Base-by-base conservation (phyloP, 2,113 vertebrate species). In the Heliornis fulica region DNA sequence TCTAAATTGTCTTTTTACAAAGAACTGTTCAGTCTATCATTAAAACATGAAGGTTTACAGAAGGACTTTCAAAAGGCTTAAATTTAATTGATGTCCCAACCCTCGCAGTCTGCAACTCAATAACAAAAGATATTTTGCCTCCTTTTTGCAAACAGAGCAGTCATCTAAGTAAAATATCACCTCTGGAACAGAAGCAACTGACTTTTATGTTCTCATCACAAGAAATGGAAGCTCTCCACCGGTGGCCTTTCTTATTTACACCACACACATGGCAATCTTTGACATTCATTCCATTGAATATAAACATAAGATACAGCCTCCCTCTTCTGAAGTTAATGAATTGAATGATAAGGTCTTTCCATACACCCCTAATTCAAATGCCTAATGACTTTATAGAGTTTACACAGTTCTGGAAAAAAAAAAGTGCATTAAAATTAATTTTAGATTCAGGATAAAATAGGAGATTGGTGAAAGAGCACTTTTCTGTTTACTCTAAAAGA, bases 181-280 rank as follows among this genome's bases (percentile, higher is more conserved):
- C 97, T 91, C 91, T 95, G 97, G 86, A 98, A 95, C 94, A 96
- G 96, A 97, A 97, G 97, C 74, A 96, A 94, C 95, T 88, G 89
- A 95, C 94, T 97, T 98, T 96, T 97, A 97, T 97, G 96, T 97
- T 97, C 95, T 85, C 94, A 93, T 97, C 95, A 96, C 97, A 97
- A 97, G n/a, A 97, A 97, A 97, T 81, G 84, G 95, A 83, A 87
- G 92, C 61, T 97, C 97, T 98, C 87, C 97, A 97, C 90, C 97
- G 98, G 97, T 98, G 97, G 97, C 92, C 98, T 95, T 95, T 96
- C 96, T 96, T 97, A 96, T 97, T 97, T 98, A 97, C 96, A 95
- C 96, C 97, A 97, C 96, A 98, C 97, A 98, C 96, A 97, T 93
- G 92, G 96, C 65, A 90, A 96, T 95, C 92, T 98, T 97, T 91